Percentiles rank a stretch among this genome's conserved stretches.
Evolutionary conservation across 2,113 vertebrate genomes (phyloP).

Genomic region (Saccopteryx bilineata): DNA sequence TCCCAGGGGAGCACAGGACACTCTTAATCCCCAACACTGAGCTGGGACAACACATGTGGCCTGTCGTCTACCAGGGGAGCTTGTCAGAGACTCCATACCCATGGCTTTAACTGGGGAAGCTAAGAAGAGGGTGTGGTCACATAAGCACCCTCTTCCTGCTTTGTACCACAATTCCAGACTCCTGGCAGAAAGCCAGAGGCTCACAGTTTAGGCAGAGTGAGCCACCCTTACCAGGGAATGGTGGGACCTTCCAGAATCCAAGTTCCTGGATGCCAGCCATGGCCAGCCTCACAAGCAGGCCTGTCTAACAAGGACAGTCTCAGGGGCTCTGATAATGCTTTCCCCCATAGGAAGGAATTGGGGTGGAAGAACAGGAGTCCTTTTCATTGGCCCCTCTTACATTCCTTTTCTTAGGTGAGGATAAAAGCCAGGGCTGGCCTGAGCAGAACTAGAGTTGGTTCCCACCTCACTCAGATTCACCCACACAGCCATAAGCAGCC

Average conservation of each 20-base stretch:
- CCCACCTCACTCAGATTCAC: not conserved
- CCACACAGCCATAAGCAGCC: rapidly evolving
- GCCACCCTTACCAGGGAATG: not conserved
- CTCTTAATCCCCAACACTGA: not conserved
- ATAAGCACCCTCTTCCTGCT: not conserved
- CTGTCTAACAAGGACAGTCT: not conserved
- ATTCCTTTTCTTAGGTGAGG: not conserved
- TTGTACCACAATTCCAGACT: not conserved
- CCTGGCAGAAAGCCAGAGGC: not conserved
- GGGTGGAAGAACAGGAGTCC: not conserved
- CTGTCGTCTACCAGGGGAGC: not conserved
- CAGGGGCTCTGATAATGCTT: not conserved
- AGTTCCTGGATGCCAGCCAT: not conserved
- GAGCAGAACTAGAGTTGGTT: not conserved
- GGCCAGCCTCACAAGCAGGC: not conserved
- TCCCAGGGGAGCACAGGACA: no score
- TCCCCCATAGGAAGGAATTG: not conserved
- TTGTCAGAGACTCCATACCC: not conserved
- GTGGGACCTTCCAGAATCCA: not conserved
- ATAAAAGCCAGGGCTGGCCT: not conserved
- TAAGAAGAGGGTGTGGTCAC: no score
- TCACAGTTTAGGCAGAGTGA: not conserved
- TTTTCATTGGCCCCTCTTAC: not conserved
- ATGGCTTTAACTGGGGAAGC: not conserved
- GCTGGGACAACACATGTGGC: not conserved